Conservation (phyloP, 2,888 invertebrate genomes). For the Drosophila meridiana region DNA sequence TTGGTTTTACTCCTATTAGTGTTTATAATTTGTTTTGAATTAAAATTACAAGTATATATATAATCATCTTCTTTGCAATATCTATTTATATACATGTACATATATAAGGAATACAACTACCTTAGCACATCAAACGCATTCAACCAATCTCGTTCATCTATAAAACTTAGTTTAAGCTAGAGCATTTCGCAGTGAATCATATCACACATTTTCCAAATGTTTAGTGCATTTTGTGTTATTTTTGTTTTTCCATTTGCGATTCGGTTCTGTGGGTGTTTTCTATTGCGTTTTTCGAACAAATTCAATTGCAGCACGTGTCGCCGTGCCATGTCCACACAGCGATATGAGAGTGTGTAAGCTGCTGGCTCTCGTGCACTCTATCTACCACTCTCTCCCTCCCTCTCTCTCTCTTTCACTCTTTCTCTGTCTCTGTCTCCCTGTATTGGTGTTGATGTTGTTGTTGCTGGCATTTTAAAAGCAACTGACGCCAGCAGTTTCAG, state of each 20-base stretch:
- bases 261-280: constrained; percentile 67
- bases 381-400: not conserved
- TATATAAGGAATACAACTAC: not conserved
- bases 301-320: constrained; percentile 79
- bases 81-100: too few species aligned
- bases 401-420: not conserved
- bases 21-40: too few species aligned
- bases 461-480: constrained; percentile 68
- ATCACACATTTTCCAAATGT: constrained; percentile 1
- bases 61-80: too few species aligned
- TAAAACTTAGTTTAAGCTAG: not conserved
- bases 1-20: too few species aligned
- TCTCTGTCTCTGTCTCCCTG: constrained; percentile 24
- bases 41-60: too few species aligned
- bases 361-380: constrained; percentile 12
- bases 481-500: constrained; percentile 75
- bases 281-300: constrained; percentile 77
- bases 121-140: not conserved
- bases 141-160: not conserved
- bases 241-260: constrained; percentile 25
- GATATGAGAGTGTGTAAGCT: constrained; percentile 51
- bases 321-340: constrained; percentile 56
- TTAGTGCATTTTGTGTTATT: constrained; percentile 20
- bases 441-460: constrained; percentile 43
- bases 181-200: constrained; percentile 28